These are phyloP conservation scores for Rhopalosiphum padi DNA, from an alignment of 1,140 invertebrate species.

Conservation along the genomic window DNA sequence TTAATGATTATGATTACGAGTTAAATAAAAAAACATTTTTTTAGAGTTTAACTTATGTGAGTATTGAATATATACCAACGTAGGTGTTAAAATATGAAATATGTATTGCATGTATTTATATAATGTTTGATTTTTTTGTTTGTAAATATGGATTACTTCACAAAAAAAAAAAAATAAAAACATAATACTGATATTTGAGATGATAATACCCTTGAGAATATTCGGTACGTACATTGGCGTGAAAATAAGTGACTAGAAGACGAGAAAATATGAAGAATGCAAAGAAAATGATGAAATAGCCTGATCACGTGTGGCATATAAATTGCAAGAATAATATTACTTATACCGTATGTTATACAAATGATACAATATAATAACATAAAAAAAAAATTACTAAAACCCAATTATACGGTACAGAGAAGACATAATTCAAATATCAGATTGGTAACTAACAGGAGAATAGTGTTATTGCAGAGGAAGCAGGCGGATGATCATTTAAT, in stretches of 20 bases:
- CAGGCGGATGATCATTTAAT: not conserved
- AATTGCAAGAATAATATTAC: too few species aligned
- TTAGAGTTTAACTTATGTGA: too few species aligned
- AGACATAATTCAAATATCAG: not conserved
- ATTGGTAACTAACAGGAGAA: not conserved
- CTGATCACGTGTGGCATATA: not conserved
- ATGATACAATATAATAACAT: not conserved
- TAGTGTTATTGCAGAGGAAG: not conserved
- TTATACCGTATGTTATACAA: not conserved
- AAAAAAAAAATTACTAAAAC: not conserved
- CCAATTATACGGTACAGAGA: not conserved
- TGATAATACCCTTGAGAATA: not conserved
- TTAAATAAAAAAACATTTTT: not conserved
- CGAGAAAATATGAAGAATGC: not conserved
- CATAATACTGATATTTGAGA: not conserved
- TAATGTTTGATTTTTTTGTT: not conserved
- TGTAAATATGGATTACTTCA: not conserved
- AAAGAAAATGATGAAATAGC: not conserved
- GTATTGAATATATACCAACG: not conserved
- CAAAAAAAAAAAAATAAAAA: not conserved
- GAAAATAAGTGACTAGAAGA: not conserved
- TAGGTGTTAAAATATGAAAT: not conserved
- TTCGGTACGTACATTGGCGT: not conserved
- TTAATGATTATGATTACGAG: not conserved
- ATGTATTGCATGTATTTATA: not conserved